A percentile compares a stretch with the other conserved stretches of the same genome.
phyloP scores from a whole-genome alignment of 2,797 vertebrate species.

The Neosalanx taihuensis region DNA sequence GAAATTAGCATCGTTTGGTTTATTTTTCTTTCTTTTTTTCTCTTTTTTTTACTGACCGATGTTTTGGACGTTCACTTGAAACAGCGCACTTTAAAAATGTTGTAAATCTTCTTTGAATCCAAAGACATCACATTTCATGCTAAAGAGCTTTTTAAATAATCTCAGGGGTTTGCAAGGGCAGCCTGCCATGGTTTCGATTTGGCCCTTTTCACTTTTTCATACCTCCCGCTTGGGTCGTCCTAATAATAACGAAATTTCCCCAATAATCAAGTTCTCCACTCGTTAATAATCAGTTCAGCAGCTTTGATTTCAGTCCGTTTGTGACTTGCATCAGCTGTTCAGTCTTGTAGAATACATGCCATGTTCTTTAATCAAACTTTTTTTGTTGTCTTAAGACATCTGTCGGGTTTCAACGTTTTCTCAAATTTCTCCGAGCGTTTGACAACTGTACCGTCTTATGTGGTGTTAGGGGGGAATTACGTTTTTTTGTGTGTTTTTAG shows the following conservation, averaged over 20 bases:
- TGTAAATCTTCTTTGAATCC: slow-evolving; percentile 55
- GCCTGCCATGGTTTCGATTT: slow-evolving; percentile 47
- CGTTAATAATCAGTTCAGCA: slow-evolving; percentile 27
- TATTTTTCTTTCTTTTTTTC: slow-evolving; percentile 39
- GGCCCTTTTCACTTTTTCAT: slow-evolving; percentile 43
- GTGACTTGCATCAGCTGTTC: slow-evolving; percentile 25
- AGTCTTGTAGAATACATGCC: slow-evolving; percentile 25
- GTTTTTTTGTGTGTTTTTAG: slow-evolving; percentile 11
- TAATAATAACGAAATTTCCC: slow-evolving; percentile 28
- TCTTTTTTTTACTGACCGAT: slow-evolving; percentile 56
- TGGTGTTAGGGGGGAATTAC: slow-evolving; percentile 12
- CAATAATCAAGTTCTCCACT: slow-evolving; percentile 16
- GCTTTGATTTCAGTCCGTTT: slow-evolving; percentile 24
- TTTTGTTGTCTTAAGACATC: slow-evolving; percentile 30
- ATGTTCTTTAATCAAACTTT: slow-evolving; percentile 3
- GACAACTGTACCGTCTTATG: slow-evolving; percentile 16
- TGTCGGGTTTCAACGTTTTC: slow-evolving; percentile 3
- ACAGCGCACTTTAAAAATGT: slow-evolving; percentile 68
- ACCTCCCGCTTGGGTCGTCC: slow-evolving; percentile 36
- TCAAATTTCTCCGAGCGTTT: slow-evolving; percentile 10
- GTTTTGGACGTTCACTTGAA: slow-evolving; percentile 27
- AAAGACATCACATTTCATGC: slow-evolving; percentile 49
- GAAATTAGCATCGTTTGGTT: slow-evolving; percentile 5
- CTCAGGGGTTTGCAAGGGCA: slow-evolving; percentile 66
- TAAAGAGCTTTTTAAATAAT: slow-evolving; percentile 50